phyloP scores from a whole-genome alignment of 2,797 vertebrate genomes.

The Chrysocyon brachyurus region DNA sequence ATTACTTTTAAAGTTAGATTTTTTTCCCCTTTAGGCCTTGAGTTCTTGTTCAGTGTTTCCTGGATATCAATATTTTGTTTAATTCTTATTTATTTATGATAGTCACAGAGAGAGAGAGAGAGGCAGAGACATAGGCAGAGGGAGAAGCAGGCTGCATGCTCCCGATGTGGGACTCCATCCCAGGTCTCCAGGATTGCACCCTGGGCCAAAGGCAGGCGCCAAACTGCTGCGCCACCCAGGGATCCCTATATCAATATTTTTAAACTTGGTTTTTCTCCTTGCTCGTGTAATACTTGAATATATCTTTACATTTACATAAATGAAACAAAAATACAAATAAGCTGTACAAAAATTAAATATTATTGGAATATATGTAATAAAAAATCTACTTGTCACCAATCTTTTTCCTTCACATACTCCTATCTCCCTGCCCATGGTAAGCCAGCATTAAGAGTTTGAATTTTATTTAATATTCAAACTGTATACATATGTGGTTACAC shows the following conservation, averaged over 20 bases:
- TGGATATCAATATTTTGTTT: not conserved
- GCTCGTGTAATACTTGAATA: not conserved
- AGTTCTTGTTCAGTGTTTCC: not conserved
- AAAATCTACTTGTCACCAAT: not conserved
- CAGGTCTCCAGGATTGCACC: too few species aligned
- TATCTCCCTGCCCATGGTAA: not conserved
- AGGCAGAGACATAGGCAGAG: too few species aligned
- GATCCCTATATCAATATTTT: not conserved
- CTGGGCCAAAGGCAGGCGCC: too few species aligned
- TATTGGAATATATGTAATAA: not conserved
- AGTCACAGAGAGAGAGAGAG: too few species aligned
- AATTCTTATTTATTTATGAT: too few species aligned
- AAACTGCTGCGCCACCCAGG: too few species aligned
- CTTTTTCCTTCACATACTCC: not conserved
- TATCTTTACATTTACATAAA: not conserved
- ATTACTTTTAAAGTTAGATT: not conserved
- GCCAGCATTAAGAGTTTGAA: not conserved
- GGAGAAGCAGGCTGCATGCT: too few species aligned
- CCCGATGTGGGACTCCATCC: too few species aligned
- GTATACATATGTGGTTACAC: not conserved
- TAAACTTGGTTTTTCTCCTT: not conserved
- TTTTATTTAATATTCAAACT: not conserved
- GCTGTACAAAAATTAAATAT: not conserved
- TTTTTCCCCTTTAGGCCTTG: not conserved
- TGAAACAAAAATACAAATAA: not conserved